Percentiles rank a stretch among this genome's conserved stretches.
Conservation (phyloP, 1,140 invertebrate species). For the Papilio polyxenes region DNA sequence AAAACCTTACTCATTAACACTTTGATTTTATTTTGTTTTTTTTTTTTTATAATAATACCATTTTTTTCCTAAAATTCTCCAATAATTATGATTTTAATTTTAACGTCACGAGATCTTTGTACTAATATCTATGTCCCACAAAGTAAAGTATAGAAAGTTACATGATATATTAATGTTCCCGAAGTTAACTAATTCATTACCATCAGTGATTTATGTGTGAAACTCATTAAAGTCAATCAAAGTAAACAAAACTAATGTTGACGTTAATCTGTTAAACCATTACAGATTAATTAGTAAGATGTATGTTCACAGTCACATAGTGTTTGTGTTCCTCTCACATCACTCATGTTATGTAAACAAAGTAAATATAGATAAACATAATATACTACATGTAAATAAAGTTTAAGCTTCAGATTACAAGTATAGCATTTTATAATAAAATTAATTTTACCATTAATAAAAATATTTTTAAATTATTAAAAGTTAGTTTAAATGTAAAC, state of each 20-base stretch:
- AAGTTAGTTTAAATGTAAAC: too few relatives aligned
- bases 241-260: background rate
- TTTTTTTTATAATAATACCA: too few relatives aligned
- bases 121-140: background rate
- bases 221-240: background rate
- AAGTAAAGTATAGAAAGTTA: background rate
- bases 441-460: too few relatives aligned
- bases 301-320: background rate
- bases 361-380: background rate
- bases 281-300: background rate
- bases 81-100: too few relatives aligned
- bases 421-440: too few relatives aligned
- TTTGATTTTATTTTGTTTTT: background rate
- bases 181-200: background rate
- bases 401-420: too few relatives aligned
- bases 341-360: background rate
- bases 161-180: background rate
- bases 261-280: background rate
- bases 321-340: background rate
- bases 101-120: too few relatives aligned
- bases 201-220: background rate
- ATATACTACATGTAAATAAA: background rate
- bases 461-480: too few relatives aligned
- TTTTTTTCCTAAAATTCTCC: too few relatives aligned
- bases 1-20: background rate